Base-by-base conservation (phyloP, 2,113 vertebrate genomes). In the Macrotis lagotis region DNA sequence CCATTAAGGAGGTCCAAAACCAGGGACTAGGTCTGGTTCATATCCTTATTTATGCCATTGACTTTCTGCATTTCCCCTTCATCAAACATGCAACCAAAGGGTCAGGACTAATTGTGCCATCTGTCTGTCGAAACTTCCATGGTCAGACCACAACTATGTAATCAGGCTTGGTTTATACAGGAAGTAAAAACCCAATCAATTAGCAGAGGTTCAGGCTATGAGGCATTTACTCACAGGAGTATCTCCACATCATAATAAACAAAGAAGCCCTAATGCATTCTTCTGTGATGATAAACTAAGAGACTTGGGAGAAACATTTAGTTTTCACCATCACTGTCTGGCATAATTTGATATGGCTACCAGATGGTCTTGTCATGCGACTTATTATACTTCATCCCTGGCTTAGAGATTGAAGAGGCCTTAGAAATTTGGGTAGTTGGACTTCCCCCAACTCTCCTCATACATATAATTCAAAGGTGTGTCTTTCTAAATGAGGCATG, bases 91-190 rank as follows among this genome's bases (percentile, higher is more conserved):
- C 92, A 99, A 97, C 19, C 94, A 98, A 93, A 98, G 98, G 3
- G 98, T 99, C 96, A 99, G 95, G 97, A 0, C 99, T 99, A 88
- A 98, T 98, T n/a, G 96, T 96, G 0, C 99, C 99, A 91, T 99
- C 99, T 26, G 98, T 98, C 99, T 99, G 99, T 98, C 99, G 98
- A 97, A 99, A 99, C 89, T 98, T 98, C 25, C 99, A 99, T 2
- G 99, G 95, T 99, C 99, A 99, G 98, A 99, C 99, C 91, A 99
- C 98, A 0, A 98, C 99, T 50, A 99, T 98, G 48, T 98, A 99
- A 95, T 99, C 99, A 0, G 99, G 98, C 93, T 98, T 99, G 92
- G 99, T 98, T 50, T 99, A 99, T 99, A 94, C 83, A 97, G 96
- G 31, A 51, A 91, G n/a, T 83, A 93, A 47, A 50, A 96, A 90